Percentiles rank a stretch among this genome's conserved stretches.
Evolutionary conservation across 2,797 vertebrate genomes (phyloP).

Genomic region (Sardinella longiceps): DNA sequence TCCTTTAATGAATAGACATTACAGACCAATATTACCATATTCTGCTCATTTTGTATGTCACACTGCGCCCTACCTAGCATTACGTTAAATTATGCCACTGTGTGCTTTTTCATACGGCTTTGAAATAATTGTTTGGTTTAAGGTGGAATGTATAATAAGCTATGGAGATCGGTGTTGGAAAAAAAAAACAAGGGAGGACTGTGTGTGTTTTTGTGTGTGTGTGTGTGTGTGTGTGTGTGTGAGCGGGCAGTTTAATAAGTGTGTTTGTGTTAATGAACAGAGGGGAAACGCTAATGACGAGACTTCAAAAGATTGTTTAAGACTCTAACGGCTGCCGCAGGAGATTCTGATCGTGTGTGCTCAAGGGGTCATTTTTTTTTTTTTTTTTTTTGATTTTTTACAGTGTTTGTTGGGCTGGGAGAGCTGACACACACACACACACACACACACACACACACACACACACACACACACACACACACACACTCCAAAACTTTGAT

Average conservation of each 20-base stretch:
- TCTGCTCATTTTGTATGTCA: background rate
- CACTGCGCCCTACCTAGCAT: background rate
- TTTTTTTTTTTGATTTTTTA: background rate
- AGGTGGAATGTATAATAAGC: constrained; percentile 41
- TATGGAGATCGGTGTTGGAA: background rate
- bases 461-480: background rate
- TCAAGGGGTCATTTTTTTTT: constrained; percentile 11
- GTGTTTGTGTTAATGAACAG: constrained; percentile 51
- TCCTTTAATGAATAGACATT: background rate
- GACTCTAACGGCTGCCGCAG: background rate
- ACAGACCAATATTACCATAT: background rate
- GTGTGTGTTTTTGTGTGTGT: background rate
- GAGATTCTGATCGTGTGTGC: background rate
- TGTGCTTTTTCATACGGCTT: constrained; percentile 37
- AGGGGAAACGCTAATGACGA: constrained; percentile 48
- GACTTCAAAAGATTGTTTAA: constrained; percentile 43
- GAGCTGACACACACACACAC: background rate
- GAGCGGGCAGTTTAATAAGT: constrained; percentile 30
- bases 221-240: background rate
- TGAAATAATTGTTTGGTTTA: constrained; percentile 51
- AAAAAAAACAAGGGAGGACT: constrained; percentile 33
- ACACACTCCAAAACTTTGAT: constrained; percentile 3
- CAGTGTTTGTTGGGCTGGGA: background rate
- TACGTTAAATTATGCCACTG: constrained; percentile 27
- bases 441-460: constrained; percentile 1